These are phyloP conservation scores for Coregonus suidteri DNA, from an alignment of 2,797 vertebrate species.

Conservation along the genomic window DNA sequence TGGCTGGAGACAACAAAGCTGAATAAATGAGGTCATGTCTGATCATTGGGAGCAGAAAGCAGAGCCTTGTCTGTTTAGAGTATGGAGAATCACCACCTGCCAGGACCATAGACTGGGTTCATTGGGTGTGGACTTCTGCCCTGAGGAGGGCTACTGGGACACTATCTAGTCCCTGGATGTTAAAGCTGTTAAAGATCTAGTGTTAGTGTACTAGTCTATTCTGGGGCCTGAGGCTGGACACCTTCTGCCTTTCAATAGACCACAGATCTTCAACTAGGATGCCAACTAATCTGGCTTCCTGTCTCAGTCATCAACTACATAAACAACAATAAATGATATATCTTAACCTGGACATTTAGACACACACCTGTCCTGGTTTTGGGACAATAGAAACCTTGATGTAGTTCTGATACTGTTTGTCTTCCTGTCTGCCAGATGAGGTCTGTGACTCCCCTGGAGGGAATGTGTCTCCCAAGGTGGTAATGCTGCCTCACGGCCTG, in stretches of 20 bases:
- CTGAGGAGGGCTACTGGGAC: not conserved
- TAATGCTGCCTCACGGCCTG: constrained; percentile 77
- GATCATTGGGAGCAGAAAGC: no score
- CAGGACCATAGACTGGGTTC: no score
- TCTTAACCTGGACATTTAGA: not conserved
- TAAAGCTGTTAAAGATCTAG: not conserved
- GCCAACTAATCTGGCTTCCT: not conserved
- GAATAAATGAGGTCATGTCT: no score
- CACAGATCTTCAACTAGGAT: not conserved
- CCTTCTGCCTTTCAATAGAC: not conserved
- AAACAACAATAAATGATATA: not conserved
- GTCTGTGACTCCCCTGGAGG: constrained; percentile 80
- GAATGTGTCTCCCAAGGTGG: constrained; percentile 75
- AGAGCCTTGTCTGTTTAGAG: no score
- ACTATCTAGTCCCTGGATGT: not conserved
- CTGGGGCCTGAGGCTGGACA: not conserved
- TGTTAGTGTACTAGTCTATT: not conserved
- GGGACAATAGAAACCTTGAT: not conserved
- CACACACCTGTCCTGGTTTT: not conserved
- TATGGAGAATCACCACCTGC: not conserved
- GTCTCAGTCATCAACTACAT: not conserved
- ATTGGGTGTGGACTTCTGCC: not conserved
- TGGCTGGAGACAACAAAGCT: no score
- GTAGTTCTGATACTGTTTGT: not conserved
- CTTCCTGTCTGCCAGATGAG: constrained; percentile 80